Evolutionary conservation across 2,797 vertebrate species (phyloP).

Genomic region (Nothura maculosa): DNA sequence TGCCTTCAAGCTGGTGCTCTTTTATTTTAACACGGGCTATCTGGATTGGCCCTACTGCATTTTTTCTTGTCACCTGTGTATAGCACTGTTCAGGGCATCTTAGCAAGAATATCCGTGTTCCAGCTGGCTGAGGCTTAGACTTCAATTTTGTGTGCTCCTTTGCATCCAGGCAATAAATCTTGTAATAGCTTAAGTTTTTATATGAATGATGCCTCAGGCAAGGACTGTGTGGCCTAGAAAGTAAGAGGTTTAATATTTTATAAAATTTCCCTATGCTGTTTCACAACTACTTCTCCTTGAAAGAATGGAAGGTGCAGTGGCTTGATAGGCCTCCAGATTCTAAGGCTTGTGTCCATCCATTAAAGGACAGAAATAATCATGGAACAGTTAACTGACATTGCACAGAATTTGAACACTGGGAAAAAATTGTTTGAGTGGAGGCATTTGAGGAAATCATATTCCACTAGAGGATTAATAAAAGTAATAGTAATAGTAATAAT

Average conservation of each 20-base stretch:
- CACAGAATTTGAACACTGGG: not conserved
- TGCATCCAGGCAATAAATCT: constrained; percentile 74
- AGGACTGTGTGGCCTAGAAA: constrained; percentile 75
- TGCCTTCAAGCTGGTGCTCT: not conserved
- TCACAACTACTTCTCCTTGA: constrained; percentile 49
- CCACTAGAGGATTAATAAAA: not conserved
- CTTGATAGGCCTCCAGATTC: constrained; percentile 27
- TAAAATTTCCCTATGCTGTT: constrained; percentile 69
- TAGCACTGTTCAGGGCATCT: constrained; percentile 5
- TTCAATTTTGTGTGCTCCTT: constrained; percentile 57
- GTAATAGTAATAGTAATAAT: no score
- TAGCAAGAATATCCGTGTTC: constrained; percentile 29
- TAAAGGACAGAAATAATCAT: not conserved
- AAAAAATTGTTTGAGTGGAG: not conserved
- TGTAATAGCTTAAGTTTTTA: constrained; percentile 74
- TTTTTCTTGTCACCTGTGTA: not conserved
- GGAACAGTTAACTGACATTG: not conserved
- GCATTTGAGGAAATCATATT: constrained; percentile 26
- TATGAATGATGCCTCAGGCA: constrained; percentile 72
- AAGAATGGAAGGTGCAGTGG: not conserved
- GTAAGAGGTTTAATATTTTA: constrained; percentile 75
- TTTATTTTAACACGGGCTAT: constrained; percentile 4
- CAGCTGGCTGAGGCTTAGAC: constrained; percentile 19
- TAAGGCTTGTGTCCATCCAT: not conserved
- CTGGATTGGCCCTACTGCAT: not conserved